phyloP scores from a whole-genome alignment of 92 coral and sea anemone genomes.

The Meandrina meandrites region DNA sequence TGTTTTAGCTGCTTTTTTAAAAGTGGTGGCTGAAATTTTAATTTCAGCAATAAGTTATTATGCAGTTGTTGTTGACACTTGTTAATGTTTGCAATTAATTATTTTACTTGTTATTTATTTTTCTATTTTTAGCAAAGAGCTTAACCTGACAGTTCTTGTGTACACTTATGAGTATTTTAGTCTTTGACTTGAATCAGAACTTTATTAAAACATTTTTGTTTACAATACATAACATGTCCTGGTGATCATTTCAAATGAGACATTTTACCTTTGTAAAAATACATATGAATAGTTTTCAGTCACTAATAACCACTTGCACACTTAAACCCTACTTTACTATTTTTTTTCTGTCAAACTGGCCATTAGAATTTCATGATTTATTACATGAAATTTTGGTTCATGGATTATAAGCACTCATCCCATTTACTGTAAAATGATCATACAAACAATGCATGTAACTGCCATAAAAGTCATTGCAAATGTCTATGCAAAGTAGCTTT shows the following conservation, averaged over 20 bases:
- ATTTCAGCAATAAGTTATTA: too few species aligned
- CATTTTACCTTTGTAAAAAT: too few species aligned
- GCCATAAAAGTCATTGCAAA: slow-evolving; percentile 18
- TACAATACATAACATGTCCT: neutral
- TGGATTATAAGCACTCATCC: neutral
- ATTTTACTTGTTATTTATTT: too few species aligned
- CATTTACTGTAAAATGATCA: slow-evolving; percentile 11
- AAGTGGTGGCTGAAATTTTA: too few species aligned
- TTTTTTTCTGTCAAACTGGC: too few species aligned
- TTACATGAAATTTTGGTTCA: slow-evolving; percentile 17
- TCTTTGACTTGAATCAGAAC: neutral
- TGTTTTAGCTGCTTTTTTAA: neutral
- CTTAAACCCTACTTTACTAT: too few species aligned
- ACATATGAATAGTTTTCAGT: too few species aligned
- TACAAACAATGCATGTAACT: neutral
- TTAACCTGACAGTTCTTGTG: neutral
- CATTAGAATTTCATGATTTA: neutral
- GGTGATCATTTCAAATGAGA: neutral
- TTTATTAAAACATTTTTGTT: neutral
- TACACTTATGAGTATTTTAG: neutral
- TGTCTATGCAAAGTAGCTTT: slow-evolving; percentile 25
- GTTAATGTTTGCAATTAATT: too few species aligned
- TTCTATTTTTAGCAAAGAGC: neutral
- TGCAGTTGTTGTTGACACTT: too few species aligned
- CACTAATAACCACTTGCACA: too few species aligned